phyloP scores from a whole-genome alignment of 2,888 invertebrate genomes.

The Helicoverpa assulta region DNA sequence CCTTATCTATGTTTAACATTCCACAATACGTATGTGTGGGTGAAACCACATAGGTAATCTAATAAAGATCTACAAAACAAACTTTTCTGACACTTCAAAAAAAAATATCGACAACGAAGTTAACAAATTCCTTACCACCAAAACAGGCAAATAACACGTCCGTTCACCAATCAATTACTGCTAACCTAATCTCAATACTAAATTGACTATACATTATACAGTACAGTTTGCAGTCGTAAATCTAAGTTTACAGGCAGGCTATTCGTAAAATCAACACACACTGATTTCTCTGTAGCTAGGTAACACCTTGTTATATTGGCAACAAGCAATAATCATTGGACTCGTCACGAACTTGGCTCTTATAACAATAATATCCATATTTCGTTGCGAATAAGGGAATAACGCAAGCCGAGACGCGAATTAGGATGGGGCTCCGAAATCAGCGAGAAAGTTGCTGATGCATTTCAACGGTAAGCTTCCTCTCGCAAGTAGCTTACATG shows the following conservation, averaged over 20 bases:
- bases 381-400: constrained; percentile 86
- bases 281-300: constrained; percentile 30
- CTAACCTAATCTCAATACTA: constrained; percentile 45
- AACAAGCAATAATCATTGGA: constrained; percentile 60
- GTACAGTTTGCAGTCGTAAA: constrained; percentile 28
- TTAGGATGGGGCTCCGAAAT: constrained; percentile 79
- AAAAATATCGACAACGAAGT: background rate
- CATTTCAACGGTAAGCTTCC: too few species aligned
- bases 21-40: background rate
- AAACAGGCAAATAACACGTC: constrained; percentile 5
- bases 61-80: background rate
- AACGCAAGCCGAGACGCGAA: constrained; percentile 77
- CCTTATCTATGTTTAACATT: background rate
- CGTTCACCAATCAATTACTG: constrained; percentile 33
- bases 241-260: constrained; percentile 36
- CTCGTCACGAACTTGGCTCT: constrained; percentile 81
- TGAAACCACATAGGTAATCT: background rate
- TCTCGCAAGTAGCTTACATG: too few species aligned
- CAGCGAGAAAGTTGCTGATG: constrained; percentile 40
- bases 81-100: background rate
- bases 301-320: constrained; percentile 64
- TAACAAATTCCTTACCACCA: constrained; percentile 9
- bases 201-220: constrained; percentile 30
- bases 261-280: constrained; percentile 61
- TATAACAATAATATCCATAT: constrained; percentile 89